Percentiles rank a stretch among this genome's conserved stretches.
Evolutionary conservation across 2,797 vertebrate genomes (phyloP).

Genomic region (Limnodromus scolopaceus): DNA sequence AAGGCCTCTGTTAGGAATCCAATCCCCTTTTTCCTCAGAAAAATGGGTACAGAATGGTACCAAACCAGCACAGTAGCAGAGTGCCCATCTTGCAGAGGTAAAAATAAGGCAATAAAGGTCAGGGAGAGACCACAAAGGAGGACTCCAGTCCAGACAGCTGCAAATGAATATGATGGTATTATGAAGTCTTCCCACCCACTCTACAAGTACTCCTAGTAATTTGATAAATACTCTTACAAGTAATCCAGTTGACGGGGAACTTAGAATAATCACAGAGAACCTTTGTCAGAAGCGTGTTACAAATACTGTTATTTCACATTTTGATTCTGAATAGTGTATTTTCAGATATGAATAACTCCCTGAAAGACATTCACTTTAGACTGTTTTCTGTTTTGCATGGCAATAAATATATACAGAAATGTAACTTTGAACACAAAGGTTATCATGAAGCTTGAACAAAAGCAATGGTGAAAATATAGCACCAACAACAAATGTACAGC

Average conservation of each 20-base stretch:
- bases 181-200: not conserved
- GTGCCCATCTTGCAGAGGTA: not conserved
- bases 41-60: not conserved
- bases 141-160: not conserved
- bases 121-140: not conserved
- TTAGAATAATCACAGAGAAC: not conserved
- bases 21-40: not conserved
- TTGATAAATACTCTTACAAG: not conserved
- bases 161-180: not conserved
- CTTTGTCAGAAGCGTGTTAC: not conserved
- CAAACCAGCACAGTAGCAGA: not conserved
- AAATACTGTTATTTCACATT: not conserved
- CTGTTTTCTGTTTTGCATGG: not conserved
- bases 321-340: not conserved
- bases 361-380: not conserved
- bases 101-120: not conserved
- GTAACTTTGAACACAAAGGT: not conserved
- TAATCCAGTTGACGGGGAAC: not conserved
- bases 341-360: not conserved
- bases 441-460: not conserved
- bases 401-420: not conserved
- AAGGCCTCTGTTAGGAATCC: not conserved
- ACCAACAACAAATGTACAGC: fast-evolving
- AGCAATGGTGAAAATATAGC: not conserved
- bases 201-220: not conserved